Evolutionary conservation across 2,888 invertebrate genomes (phyloP).

Genomic region (Drosophila algonquin): DNA sequence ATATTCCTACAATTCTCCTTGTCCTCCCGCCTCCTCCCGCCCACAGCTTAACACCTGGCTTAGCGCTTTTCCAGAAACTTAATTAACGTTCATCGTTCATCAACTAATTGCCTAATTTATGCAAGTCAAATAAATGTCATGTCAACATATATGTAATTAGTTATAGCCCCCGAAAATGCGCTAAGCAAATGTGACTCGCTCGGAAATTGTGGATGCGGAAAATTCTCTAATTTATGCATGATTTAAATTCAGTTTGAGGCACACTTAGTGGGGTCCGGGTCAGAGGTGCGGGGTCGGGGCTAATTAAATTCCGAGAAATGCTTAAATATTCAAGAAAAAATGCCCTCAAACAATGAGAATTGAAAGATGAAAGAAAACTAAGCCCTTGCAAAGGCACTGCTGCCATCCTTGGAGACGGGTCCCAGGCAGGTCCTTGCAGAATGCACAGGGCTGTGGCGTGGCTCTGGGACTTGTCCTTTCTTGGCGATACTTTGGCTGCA

Average conservation of each 20-base stretch:
- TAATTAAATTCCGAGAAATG: slow-evolving; percentile 33
- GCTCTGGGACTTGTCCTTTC: slow-evolving; percentile 10
- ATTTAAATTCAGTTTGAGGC: slow-evolving; percentile 27
- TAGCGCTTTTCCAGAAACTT: slow-evolving; percentile 52
- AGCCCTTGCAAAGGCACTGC: neutral
- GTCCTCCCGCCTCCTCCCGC: neutral
- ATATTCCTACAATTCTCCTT: neutral
- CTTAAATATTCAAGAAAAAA: slow-evolving; percentile 13
- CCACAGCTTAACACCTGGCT: slow-evolving; percentile 55
- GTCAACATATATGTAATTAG: slow-evolving; percentile 78
- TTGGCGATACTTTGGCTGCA: slow-evolving; percentile 20
- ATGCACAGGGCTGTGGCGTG: neutral
- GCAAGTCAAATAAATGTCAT: slow-evolving; percentile 79
- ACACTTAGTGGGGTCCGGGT: neutral
- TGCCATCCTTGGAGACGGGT: slow-evolving; percentile 15
- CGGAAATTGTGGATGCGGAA: slow-evolving; percentile 21
- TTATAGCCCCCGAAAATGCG: slow-evolving; percentile 46
- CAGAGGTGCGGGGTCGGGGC: neutral
- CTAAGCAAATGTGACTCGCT: slow-evolving; percentile 29
- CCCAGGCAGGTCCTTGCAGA: neutral
- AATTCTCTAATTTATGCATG: slow-evolving; percentile 45
- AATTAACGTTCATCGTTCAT: slow-evolving; percentile 61
- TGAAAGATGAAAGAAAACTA: slow-evolving; percentile 1
- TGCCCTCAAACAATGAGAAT: slow-evolving; percentile 15
- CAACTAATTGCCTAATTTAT: slow-evolving; percentile 77